phyloP scores from a whole-genome alignment of 2,797 vertebrate species.

The Champsocephalus esox region DNA sequence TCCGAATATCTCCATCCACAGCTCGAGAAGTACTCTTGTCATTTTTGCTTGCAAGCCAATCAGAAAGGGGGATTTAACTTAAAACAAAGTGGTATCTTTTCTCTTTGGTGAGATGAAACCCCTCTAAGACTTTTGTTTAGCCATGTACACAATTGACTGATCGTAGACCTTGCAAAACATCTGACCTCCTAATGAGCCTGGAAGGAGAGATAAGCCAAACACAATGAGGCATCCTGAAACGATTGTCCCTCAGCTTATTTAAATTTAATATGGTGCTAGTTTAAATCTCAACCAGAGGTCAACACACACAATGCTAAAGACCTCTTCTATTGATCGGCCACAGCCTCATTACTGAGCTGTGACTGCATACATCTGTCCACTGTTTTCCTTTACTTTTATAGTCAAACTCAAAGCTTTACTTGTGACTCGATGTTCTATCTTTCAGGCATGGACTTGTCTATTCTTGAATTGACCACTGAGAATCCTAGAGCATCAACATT shows the following conservation, averaged over 20 bases:
- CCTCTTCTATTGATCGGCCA: constrained; percentile 15
- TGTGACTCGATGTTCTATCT: neutral
- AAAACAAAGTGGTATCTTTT: no score
- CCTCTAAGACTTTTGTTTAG: neutral
- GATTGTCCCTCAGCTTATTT: constrained; percentile 20
- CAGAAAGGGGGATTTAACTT: no score
- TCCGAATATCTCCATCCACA: no score
- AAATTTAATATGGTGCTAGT: neutral
- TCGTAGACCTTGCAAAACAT: neutral
- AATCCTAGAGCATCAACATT: neutral
- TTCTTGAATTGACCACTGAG: neutral
- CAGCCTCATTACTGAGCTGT: constrained; percentile 24
- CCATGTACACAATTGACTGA: neutral
- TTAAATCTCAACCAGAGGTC: constrained; percentile 24
- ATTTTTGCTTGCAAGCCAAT: no score
- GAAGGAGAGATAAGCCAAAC: constrained; percentile 6
- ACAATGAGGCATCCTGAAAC: neutral
- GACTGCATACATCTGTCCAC: neutral
- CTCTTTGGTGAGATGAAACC: neutral
- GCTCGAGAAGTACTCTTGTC: no score
- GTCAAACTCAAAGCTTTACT: neutral
- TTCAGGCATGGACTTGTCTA: neutral
- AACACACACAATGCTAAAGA: constrained; percentile 18
- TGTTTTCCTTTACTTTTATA: neutral
- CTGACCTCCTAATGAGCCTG: constrained; percentile 13